phyloP scores from a whole-genome alignment of 2,888 invertebrate species.

The Agonopterix arenella region DNA sequence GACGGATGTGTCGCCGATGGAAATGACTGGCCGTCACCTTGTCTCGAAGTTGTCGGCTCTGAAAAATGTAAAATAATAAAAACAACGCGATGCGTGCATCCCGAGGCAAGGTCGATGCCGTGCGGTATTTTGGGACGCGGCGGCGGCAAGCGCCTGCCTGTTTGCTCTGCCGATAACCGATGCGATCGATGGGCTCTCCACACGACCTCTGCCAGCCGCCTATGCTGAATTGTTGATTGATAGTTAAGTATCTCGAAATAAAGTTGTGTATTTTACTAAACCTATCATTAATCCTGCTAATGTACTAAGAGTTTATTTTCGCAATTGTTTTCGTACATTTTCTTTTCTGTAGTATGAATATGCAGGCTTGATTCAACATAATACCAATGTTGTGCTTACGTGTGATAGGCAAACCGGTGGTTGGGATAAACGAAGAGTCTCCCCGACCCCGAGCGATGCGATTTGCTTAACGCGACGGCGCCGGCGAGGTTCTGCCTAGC shows the following conservation, averaged over 20 bases:
- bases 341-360: background rate
- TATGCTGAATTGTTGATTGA: slow-evolving; percentile 56
- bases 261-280: slow-evolving; percentile 35
- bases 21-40: slow-evolving; percentile 57
- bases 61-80: slow-evolving; percentile 65
- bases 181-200: background rate
- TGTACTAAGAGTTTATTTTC: slow-evolving; percentile 11
- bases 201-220: slow-evolving; percentile 39
- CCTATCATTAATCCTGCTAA: slow-evolving; percentile 27
- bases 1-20: background rate
- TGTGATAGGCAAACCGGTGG: no score
- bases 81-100: slow-evolving; percentile 60
- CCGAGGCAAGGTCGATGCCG: slow-evolving; percentile 68
- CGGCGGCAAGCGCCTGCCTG: slow-evolving; percentile 23
- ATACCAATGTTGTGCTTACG: no score
- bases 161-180: slow-evolving; percentile 9
- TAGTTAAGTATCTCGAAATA: slow-evolving; percentile 44
- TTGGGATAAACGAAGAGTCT: no score
- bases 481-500: no score
- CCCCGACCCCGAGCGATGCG: no score
- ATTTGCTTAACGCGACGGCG: no score
- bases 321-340: background rate
- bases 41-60: slow-evolving; percentile 33
- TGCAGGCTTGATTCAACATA: no score
- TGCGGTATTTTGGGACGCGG: slow-evolving; percentile 61